These are phyloP conservation scores for Chlorodrepanis virens DNA, from an alignment of 2,113 vertebrate genomes.

Conservation along the genomic window DNA sequence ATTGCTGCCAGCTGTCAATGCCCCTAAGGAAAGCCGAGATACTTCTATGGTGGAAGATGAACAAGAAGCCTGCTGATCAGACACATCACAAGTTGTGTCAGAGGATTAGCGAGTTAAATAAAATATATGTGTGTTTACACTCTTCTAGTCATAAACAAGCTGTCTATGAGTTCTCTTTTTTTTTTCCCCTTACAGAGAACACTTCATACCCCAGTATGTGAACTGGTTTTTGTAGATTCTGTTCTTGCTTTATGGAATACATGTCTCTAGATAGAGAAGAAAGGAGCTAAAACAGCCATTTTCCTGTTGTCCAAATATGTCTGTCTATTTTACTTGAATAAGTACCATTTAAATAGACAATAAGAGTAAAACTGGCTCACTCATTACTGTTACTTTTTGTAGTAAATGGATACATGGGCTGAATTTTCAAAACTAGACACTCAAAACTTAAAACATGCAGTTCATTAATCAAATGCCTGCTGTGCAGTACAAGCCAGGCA, in stretches of 20 bases:
- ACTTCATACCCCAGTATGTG: background rate
- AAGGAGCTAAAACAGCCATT: background rate
- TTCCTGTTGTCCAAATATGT: background rate
- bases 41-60: background rate
- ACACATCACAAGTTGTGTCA: conserved; percentile 15
- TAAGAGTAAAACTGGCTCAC: background rate
- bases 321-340: background rate
- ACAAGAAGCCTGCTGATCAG: conserved; percentile 38
- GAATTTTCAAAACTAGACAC: background rate
- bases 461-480: background rate
- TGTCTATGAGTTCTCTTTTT: background rate
- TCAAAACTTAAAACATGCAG: background rate
- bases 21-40: conserved; percentile 19
- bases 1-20: conserved; percentile 55
- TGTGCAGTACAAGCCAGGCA: background rate
- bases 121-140: conserved; percentile 52
- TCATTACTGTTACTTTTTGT: background rate
- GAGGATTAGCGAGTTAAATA: conserved; percentile 22
- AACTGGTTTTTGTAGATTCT: background rate
- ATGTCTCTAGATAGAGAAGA: background rate
- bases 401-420: background rate
- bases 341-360: background rate
- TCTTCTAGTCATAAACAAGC: conserved; percentile 41
- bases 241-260: background rate
- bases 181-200: background rate